Base-by-base conservation (phyloP, 2,797 vertebrate genomes). In the Sebastes cheni region DNA sequence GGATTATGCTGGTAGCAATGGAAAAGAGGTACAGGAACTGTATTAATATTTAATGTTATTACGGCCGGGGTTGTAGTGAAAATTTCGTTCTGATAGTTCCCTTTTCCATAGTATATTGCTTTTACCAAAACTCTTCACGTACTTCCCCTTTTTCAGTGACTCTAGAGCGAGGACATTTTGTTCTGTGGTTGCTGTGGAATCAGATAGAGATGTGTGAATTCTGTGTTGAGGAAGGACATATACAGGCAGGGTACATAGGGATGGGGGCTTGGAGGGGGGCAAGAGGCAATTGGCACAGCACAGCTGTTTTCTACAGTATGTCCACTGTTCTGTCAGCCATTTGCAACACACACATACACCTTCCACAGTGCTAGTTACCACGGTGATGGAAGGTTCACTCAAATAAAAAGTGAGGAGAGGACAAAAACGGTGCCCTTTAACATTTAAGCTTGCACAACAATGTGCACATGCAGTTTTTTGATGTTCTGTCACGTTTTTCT, bases 291-390 rank as follows among this genome's bases (percentile, higher is more conserved):
- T 91, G 80, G 82, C 87, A 86, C 69, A 86, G 71, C 75, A 78
- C 86, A 87, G 79, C 89, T 90, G 88, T 82, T 86, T 86, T 84
- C 79, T 82, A 79, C 86, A 88, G 76, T 79, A 73, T 88, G 69
- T 69, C 50, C 61, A 81, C 56, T 75, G 80, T 79, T 92, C 79
- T n/a, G 65, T 80, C 67, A 36, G 23, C 65, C 73, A 68, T 87
- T 86, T 86, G 27, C 69, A 77, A 70, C 56, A 42, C 77, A 58
- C 70, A 71, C 75, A 78, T 27, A 59, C 67, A 70, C 55, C 69
- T 74, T 81, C 23, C 72, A n/a, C 50, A 30, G 80, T 90, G 87
- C 76, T 67, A 65, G 81, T 93, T 90, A 80, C 90, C 74, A 85
- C 11, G 52, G 79, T 29, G 84, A 90, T 80, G 72, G 80, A 79